Base-by-base conservation (phyloP, 2,888 invertebrate genomes). In the Ypsolopha scabrella region DNA sequence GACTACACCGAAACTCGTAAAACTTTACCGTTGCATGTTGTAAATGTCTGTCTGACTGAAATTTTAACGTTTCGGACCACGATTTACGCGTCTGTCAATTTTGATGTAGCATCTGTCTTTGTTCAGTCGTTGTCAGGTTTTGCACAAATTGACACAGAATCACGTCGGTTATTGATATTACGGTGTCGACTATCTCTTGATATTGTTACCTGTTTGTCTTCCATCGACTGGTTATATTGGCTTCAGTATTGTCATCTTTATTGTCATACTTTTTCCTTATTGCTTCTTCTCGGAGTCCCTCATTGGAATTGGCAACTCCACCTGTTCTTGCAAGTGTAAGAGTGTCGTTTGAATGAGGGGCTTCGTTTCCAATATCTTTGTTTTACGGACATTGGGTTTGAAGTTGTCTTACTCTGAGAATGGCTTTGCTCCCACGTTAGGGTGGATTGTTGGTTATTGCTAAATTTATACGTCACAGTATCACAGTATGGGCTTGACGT, bases 121-220 rank as follows among this genome's bases (percentile, higher is more conserved):
- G 7, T 43, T 24, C 43, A 43, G 43, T 13, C 14, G 13, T 43
- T 11, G 43, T 13, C 43, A 11, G 24, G 24, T 24, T 24, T 24
- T 24, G 24, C 24, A 3, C 57, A 55, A 61, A 60, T 64, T 61
- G 59, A 60, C 62, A 59, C 58, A 58, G 58, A 57, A 60, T 65
- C 68, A 68, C 66, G 59, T 54, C 60, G 58, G 64, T 71, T 73
- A 70, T 71, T 74, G 72, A 71, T 70, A 73, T 68, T 68, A 59
- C 68, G 67, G 68, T 70, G 69, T 64, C 61, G 61, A 59, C 66
- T 68, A 70, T 70, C 62, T 67, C 63, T 64, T 64, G 66, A 74
- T 78, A 81, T 80, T 75, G 73, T 68, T 58, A 73, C 72, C 72
- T 75, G 75, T 76, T 75, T 79, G 71, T 77, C 70, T 79, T 70